phyloP scores from a whole-genome alignment of 2,797 vertebrate species.

The Micropoecilia bifurca region DNA sequence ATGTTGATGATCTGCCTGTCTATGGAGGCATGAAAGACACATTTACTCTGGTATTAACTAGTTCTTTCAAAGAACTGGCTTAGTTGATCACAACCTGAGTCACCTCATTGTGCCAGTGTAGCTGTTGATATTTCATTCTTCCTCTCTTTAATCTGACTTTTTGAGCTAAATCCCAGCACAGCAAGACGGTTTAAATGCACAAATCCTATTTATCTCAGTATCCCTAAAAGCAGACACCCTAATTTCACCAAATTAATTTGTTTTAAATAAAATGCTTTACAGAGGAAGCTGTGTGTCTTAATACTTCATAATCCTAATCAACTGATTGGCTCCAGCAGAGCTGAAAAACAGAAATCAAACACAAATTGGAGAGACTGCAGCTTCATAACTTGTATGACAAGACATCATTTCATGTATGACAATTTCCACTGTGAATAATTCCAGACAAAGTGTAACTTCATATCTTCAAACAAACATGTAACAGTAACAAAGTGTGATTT shows the following conservation, averaged over 20 bases:
- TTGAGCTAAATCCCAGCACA: background rate
- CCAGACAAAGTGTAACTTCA: background rate
- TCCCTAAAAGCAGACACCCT: background rate
- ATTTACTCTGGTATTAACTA: background rate
- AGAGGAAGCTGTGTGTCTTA: background rate
- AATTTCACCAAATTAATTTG: background rate
- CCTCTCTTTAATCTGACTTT: background rate
- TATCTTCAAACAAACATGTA: background rate
- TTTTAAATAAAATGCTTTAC: background rate
- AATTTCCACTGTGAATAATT: background rate
- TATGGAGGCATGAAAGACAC: background rate
- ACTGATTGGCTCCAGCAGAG: background rate
- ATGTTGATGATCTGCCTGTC: background rate
- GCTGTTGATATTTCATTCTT: background rate
- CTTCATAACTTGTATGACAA: background rate
- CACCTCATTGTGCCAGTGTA: background rate
- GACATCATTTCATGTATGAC: background rate
- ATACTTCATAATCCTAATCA: background rate
- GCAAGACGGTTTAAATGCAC: background rate
- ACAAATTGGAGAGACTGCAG: background rate
- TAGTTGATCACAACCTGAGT: background rate
- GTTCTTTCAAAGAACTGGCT: background rate
- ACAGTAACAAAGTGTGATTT: background rate
- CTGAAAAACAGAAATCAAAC: background rate
- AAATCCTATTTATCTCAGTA: background rate